Evolutionary conservation across 2,888 invertebrate species (phyloP), one percentile per base, ranked within the genome.

Genomic region (Muschampia staudingeri): DNA sequence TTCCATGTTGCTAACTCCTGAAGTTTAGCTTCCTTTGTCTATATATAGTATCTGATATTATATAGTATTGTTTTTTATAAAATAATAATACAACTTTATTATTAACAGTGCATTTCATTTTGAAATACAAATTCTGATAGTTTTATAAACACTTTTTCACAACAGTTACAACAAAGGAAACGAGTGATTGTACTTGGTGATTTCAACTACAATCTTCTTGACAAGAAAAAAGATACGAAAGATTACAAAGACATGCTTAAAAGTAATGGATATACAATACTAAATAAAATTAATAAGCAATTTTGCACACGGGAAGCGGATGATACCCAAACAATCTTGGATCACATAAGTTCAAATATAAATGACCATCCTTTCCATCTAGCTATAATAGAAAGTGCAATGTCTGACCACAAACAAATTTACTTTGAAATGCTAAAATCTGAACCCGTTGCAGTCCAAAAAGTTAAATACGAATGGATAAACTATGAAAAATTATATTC

Each of bases 361-460:
- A 73, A 73, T 11, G 8, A 44, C n/a, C 19, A 71, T 25, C 40
- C 16, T 2, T 71, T 42, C 7, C 19, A 83, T 25, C n/a, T 86
- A 1, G 71, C 82, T 14, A 72, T 84, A 6, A 78, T 87, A 19
- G 82, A 88, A 69, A 85, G 84, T 11, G 4, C 82, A 19, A 80
- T 87, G 78, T 80, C 85, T 5, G 85, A 87, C 42, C 87, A 85
- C 19, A 86, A 86, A 14, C 83, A 86, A 44, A 79, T 86, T 25
- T 84, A 84, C 42, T 65, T 84, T 6, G 87, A 84, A 76, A 72
- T 77, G 5, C 19, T 42, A 42, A n/a, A 16, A 42, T 30, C 52
- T 61, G 42, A 73, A 34, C 75, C 78, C 8, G 8, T 14, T 40
- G 61, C 65, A 7, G 71, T 37, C 8, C 42, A 76, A 69, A 75